These are phyloP conservation scores for Cataglyphis cursor DNA, from an alignment of 2,888 invertebrate genomes.

Conservation along the genomic window DNA sequence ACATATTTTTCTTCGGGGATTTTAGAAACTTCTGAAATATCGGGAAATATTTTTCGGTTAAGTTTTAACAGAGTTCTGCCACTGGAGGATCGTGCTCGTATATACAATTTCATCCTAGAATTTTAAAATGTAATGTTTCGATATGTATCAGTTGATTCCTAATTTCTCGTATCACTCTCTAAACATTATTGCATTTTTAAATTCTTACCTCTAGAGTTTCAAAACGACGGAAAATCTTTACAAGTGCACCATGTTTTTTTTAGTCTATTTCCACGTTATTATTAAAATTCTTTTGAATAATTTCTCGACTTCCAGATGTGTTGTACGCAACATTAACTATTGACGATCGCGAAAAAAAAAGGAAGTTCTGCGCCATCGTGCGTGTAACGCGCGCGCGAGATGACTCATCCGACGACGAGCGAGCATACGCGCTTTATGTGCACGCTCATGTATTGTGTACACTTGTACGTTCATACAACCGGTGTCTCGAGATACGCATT, in stretches of 20 bases:
- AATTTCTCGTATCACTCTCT: neutral
- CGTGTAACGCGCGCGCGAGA: slow-evolving; percentile 56
- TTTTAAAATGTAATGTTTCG: neutral
- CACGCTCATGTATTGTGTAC: slow-evolving; percentile 44
- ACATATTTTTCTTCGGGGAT: slow-evolving; percentile 1
- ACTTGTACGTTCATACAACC: slow-evolving; percentile 52
- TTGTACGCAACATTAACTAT: slow-evolving; percentile 31
- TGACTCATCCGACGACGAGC: slow-evolving; percentile 71
- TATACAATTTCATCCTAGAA: neutral
- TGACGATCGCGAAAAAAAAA: slow-evolving; percentile 27
- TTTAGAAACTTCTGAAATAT: neutral
- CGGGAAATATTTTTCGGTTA: slow-evolving; percentile 9
- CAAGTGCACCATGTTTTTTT: neutral
- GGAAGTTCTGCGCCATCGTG: slow-evolving; percentile 62
- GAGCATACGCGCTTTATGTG: slow-evolving; percentile 44
- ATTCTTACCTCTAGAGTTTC: neutral
- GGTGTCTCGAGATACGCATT: slow-evolving; percentile 53
- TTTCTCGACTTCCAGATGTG: neutral
- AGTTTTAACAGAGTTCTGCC: slow-evolving; percentile 10
- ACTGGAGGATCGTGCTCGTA: neutral
- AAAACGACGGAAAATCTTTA: neutral
- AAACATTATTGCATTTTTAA: neutral
- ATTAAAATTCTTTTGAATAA: neutral
- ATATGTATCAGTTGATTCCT: neutral
- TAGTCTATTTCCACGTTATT: neutral